Base-by-base conservation (phyloP, 2,888 invertebrate species). In the Caenorhabditis uteleia region DNA sequence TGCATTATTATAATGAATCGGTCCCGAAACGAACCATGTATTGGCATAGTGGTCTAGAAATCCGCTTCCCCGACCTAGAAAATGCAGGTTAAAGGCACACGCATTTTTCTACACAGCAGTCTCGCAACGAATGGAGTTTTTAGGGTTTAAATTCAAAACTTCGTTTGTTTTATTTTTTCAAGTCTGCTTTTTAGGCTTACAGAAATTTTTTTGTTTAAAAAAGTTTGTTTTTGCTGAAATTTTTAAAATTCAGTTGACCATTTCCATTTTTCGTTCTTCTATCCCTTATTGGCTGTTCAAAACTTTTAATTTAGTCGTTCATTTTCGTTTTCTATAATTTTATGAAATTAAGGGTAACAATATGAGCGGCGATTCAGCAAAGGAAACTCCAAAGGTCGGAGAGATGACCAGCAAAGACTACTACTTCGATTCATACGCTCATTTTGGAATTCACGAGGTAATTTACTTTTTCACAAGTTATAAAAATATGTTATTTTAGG, bases 381-480 rank as follows among this genome's bases (percentile, higher is more conserved):
- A n/a, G n/a, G n/a, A n/a, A n/a, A n/a, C 45, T 23, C 23, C 53
- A 5, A 31, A 20, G 2, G 20, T 2, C 16, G 12, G 8, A 20
- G 95, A 98, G 80, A 98, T 99, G 97, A 98, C 98, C 2, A 97
- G 97, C 6, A 89, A 95, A 77, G 98, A 99, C 85, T 99, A 99
- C 85, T 99, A 99, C 85, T 99, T 99, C 85, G 98, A 99, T 86
- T 98, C 97, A 0, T 99, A 99, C 84, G 98, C 98, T 46, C 98
- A 99, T 87, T 99, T 98, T 85, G 98, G 97, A 42, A 99, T 99
- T 80, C 98, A 99, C 84, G 98, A 99, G 87, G 87, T 87, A 36
- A 27, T 48, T 48, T 34, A 6, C 1, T 21, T 0, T 3, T 44
- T 57, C 3, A 44, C n/a, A 8, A 33, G 26, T 14, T 34, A 25